Evolutionary conservation across 2,797 vertebrate genomes (phyloP).

Genomic region (Lagorchestes hirsutus): DNA sequence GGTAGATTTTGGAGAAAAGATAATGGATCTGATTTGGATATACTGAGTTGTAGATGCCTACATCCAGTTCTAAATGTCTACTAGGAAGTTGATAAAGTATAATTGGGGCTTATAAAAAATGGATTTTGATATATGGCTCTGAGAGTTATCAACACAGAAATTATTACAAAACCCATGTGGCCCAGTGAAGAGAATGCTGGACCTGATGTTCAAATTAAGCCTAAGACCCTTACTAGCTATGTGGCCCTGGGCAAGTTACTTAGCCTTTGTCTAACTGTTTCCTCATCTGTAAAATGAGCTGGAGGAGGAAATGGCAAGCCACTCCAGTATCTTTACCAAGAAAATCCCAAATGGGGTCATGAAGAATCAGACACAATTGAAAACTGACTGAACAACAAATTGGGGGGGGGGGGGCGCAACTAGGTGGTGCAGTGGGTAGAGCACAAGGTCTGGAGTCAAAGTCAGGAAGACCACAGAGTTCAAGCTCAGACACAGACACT

Average conservation of each 20-base stretch:
- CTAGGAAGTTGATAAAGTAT: background rate
- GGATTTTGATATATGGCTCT: background rate
- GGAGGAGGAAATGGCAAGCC: background rate
- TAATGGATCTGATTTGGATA: background rate
- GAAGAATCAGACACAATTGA: background rate
- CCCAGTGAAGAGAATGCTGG: too few species aligned
- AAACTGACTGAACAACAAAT: background rate
- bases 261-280: background rate
- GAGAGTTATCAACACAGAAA: background rate
- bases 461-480: background rate
- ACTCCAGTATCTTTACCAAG: background rate
- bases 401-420: too few species aligned
- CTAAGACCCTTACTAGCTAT: background rate
- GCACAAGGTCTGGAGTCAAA: background rate
- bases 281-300: background rate
- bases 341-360: background rate
- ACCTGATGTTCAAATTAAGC: background rate
- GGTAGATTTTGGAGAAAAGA: background rate
- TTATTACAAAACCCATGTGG: background rate
- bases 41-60: background rate
- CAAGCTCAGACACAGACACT: background rate
- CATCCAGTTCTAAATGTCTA: background rate
- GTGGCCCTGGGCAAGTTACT: background rate
- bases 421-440: background rate
- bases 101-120: background rate